Percentiles rank a stretch among this genome's conserved stretches.
phyloP scores from a whole-genome alignment of 2,113 vertebrate genomes.

The Megaceryle torquata region DNA sequence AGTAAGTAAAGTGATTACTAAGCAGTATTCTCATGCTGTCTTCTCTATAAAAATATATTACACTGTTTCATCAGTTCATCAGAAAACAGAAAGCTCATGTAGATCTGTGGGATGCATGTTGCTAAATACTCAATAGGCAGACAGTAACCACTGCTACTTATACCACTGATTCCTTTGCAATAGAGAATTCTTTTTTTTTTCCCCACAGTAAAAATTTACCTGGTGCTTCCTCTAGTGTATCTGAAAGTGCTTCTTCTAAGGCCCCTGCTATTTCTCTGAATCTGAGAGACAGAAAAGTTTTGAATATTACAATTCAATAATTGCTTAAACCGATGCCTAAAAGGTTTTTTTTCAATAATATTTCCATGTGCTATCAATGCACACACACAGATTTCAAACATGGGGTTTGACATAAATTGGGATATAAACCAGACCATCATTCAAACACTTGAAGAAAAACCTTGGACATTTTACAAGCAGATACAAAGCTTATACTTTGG shows the following conservation, averaged over 20 bases:
- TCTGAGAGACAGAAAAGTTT: conserved; percentile 65
- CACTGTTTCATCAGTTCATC: background rate
- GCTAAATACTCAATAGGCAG: background rate
- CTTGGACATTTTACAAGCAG: background rate
- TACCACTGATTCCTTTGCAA: background rate
- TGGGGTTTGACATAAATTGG: background rate
- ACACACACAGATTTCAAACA: background rate
- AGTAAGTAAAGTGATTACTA: background rate
- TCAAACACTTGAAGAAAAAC: background rate
- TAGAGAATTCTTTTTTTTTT: background rate
- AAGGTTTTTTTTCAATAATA: background rate
- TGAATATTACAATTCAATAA: background rate
- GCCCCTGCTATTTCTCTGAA: conserved; percentile 92
- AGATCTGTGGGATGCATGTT: fast-evolving
- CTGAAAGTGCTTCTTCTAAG: conserved; percentile 86
- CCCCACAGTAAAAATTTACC: conserved; percentile 69
- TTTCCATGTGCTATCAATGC: background rate
- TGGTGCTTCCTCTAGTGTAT: conserved; percentile 83
- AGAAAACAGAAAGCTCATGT: background rate
- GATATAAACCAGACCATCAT: background rate
- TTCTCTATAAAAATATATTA: background rate
- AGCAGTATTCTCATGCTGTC: background rate
- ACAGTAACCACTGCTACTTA: background rate
- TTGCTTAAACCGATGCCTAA: background rate
- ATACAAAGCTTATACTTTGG: background rate